Evolutionary conservation across 2,888 invertebrate genomes (phyloP).

Genomic region (Mythimna ferrago): DNA sequence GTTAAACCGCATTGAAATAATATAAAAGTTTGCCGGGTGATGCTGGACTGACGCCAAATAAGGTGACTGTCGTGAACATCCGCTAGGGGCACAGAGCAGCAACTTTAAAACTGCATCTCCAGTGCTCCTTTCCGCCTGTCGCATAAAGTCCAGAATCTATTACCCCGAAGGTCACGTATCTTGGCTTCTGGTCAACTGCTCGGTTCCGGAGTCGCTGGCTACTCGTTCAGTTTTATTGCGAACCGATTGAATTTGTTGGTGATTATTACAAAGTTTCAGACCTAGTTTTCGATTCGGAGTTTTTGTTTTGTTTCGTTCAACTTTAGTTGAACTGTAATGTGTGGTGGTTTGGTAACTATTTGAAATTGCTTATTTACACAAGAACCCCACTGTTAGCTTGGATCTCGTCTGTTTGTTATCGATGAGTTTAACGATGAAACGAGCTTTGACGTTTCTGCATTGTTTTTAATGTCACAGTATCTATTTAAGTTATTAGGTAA

Average conservation of each 20-base stretch:
- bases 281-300: constrained; percentile 49
- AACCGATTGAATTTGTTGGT: constrained; percentile 83
- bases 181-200: constrained; percentile 77
- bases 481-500: no score
- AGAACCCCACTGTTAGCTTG: neutral
- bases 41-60: constrained; percentile 88
- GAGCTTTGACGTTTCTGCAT: no score
- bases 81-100: constrained; percentile 76
- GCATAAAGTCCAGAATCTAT: constrained; percentile 71
- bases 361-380: constrained; percentile 2
- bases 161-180: constrained; percentile 54
- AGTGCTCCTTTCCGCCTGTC: constrained; percentile 61
- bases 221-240: constrained; percentile 82
- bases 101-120: constrained; percentile 65
- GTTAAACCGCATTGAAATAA: constrained; percentile 88
- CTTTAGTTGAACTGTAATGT: constrained; percentile 36
- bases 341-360: neutral
- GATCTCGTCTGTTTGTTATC: no score
- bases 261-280: constrained; percentile 76
- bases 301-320: constrained; percentile 35
- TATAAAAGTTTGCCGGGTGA: constrained; percentile 85
- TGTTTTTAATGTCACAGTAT: no score
- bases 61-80: constrained; percentile 88
- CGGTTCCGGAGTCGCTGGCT: constrained; percentile 81
- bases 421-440: no score